Evolutionary conservation across 2,113 vertebrate genomes (phyloP).

Genomic region (Tenrec ecaudatus): DNA sequence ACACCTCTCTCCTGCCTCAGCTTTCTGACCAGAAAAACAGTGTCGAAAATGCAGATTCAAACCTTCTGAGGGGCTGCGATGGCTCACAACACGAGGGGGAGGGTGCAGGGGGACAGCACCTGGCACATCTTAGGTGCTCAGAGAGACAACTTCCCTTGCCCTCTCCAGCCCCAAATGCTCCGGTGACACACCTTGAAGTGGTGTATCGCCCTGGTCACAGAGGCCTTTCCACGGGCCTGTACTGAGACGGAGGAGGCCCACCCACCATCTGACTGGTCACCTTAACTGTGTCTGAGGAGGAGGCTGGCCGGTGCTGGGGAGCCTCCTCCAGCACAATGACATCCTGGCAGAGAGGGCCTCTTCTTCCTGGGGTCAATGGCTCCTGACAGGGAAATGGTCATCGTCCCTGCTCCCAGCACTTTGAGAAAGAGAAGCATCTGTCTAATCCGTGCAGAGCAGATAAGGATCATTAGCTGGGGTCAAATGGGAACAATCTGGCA

Average conservation of each 20-base stretch:
- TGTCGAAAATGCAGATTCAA: background rate
- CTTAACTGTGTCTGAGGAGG: background rate
- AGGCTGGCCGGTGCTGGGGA: background rate
- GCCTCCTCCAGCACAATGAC: background rate
- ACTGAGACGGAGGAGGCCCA: background rate
- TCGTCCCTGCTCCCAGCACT: conserved; percentile 47
- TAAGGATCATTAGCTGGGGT: conserved; percentile 72
- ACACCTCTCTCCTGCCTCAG: background rate
- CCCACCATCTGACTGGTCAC: background rate
- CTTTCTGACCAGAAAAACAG: background rate
- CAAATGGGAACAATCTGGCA: conserved; percentile 77
- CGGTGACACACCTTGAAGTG: background rate
- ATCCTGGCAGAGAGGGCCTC: background rate
- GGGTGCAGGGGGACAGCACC: background rate
- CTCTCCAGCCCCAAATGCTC: background rate
- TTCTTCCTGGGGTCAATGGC: conserved; percentile 59
- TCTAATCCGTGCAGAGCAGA: conserved; percentile 62
- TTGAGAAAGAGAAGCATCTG: conserved; percentile 49
- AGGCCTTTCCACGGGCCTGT: too few species aligned
- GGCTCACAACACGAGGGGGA: background rate
- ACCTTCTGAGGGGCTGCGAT: background rate
- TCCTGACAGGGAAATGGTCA: conserved; percentile 66
- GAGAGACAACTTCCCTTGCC: background rate
- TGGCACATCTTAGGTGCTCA: background rate
- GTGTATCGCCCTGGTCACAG: background rate